Conservation (phyloP, 2,888 invertebrate species). For the Tinea trinotella region DNA sequence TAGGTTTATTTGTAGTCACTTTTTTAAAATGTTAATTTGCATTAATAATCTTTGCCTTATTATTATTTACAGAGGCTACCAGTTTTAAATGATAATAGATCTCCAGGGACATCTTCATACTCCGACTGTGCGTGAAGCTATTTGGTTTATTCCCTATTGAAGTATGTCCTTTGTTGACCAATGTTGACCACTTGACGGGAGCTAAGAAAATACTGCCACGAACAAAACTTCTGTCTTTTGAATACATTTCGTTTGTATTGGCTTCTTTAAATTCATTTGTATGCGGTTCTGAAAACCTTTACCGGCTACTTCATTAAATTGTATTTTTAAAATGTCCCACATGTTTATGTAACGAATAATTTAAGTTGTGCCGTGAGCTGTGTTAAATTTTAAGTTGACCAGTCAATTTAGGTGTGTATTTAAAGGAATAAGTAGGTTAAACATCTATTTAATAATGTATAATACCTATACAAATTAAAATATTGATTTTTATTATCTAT, state of each 20-base stretch:
- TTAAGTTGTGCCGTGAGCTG: neutral
- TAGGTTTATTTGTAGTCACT: too few relatives aligned
- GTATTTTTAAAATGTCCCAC: neutral
- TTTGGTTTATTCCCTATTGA: slow-evolving; percentile 49
- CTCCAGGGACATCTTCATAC: slow-evolving; percentile 9
- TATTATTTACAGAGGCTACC: slow-evolving; percentile 1
- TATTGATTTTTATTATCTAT: too few relatives aligned
- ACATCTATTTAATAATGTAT: too few relatives aligned
- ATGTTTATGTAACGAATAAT: neutral
- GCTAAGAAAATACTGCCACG: neutral
- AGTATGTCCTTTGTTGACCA: slow-evolving; percentile 13
- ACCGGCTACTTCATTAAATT: slow-evolving; percentile 2
- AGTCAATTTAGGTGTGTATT: too few relatives aligned
- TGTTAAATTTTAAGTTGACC: too few relatives aligned
- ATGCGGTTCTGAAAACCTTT: neutral
- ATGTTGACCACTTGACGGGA: slow-evolving; percentile 16
- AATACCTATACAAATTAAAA: too few relatives aligned
- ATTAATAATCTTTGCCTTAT: neutral
- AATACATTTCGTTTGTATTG: slow-evolving; percentile 4
- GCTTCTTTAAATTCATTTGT: slow-evolving; percentile 6
- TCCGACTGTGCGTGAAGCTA: slow-evolving; percentile 61
- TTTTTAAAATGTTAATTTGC: neutral
- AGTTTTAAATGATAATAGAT: slow-evolving; percentile 3
- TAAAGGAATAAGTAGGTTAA: too few relatives aligned
- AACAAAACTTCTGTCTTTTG: neutral